Base-by-base conservation (phyloP, 1,140 invertebrate genomes). In the Diachasma alloeum region DNA sequence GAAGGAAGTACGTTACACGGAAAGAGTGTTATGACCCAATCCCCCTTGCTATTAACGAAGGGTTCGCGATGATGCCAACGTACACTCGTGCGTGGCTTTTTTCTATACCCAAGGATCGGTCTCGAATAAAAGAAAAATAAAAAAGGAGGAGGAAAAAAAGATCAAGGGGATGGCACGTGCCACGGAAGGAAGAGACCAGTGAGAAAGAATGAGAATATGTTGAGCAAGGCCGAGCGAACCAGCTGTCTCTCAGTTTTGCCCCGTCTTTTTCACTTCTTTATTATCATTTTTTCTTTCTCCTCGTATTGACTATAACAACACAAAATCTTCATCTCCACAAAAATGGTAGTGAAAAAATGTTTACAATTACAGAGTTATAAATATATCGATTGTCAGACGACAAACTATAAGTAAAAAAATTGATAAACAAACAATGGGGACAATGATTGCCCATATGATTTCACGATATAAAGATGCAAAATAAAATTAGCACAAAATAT, bases 121-220 rank as follows among this genome's bases (percentile, higher is more conserved):
- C 71, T 72, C 66, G 74, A 76, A 76, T 76, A 76, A 78, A 78
- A 67, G 44, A 48, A 48, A 59, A 59, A 72, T 67, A 37, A 68
- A 39, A 66, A 73, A 48, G 59, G 48, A 63, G 71, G 71, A 78
- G 77, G 78, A 79, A 80, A 78, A 77, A 79, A 70, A 44, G 42
- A 73, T 31, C 71, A 75, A 77, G 78, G 78, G 78, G 24, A 79
- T 79, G 78, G 78, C 78, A 79, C 78, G 78, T 75, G 79, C 75
- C 79, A 78, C 77, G 79, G 48, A 75, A 78, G 69, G 70, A 69
- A 73, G 59, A 77, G 76, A 56, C 26, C 44, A 48, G 36, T 71
- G 44, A 75, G 66, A 75, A 19, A 70, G 39, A n/a, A 66, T 71
- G 39, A 75, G 74, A 76, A 76, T 63, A 63, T 63, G 66, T 76